phyloP scores from a whole-genome alignment of 2,113 vertebrate species.

The Leptobrachium ailaonicum region DNA sequence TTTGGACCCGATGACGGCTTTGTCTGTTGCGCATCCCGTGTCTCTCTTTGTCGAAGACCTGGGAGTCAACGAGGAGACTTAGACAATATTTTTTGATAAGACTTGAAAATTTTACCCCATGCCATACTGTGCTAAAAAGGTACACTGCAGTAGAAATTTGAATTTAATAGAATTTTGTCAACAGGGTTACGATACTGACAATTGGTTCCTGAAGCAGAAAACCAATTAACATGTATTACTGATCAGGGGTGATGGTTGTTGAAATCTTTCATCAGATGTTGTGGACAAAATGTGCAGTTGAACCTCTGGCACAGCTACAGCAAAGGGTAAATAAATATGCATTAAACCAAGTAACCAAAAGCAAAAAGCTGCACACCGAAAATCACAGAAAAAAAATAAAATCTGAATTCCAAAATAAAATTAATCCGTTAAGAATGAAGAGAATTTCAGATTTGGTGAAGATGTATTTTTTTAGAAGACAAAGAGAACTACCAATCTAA shows the following conservation, averaged over 20 bases:
- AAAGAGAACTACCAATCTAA: background rate
- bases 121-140: background rate
- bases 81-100: background rate
- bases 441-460: too few species aligned
- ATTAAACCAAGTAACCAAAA: background rate
- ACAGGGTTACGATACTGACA: background rate
- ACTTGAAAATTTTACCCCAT: background rate
- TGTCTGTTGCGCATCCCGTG: constrained; percentile 67
- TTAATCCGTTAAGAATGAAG: too few species aligned
- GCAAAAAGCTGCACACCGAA: background rate
- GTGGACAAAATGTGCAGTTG: too few species aligned
- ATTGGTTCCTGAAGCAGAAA: too few species aligned
- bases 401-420: too few species aligned
- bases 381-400: too few species aligned
- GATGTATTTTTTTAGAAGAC: background rate
- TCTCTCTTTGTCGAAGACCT: constrained; percentile 60
- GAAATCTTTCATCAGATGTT: too few species aligned
- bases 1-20: constrained; percentile 64
- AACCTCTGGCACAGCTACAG: background rate
- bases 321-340: background rate
- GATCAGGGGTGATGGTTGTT: too few species aligned
- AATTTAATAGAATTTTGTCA: background rate
- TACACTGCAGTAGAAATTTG: background rate
- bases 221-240: too few species aligned
- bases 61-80: background rate